Conservation (phyloP, 1,140 invertebrate genomes). For the Idris sp. region DNA sequence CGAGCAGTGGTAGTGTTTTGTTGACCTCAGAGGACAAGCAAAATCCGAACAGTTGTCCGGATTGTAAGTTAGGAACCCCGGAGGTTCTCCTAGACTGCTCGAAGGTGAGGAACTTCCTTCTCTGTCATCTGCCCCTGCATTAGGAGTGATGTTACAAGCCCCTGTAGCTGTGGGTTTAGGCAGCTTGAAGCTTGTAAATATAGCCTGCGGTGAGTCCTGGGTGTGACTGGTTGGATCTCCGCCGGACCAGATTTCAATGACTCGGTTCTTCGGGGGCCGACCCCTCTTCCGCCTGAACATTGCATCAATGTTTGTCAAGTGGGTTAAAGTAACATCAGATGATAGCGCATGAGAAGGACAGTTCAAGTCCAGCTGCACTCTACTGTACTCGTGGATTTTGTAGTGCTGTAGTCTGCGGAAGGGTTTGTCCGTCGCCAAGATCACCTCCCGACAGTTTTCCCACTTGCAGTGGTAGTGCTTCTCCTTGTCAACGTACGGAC, state of each 20-base stretch:
- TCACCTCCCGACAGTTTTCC: conserved; percentile 91
- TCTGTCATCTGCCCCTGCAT: conserved; percentile 70
- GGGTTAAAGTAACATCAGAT: conserved; percentile 81
- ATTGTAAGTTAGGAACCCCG: conserved; percentile 81
- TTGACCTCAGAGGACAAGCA: conserved; percentile 80
- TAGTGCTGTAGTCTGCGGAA: conserved; percentile 93
- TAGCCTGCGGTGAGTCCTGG: conserved; percentile 89
- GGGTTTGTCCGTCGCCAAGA: conserved; percentile 89
- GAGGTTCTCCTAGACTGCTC: conserved; percentile 71
- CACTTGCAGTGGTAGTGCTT: conserved; percentile 93
- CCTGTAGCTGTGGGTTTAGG: conserved; percentile 82
- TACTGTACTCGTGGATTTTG: conserved; percentile 87
- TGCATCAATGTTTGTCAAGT: conserved; percentile 88
- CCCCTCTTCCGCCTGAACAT: conserved; percentile 94
- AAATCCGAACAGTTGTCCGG: conserved; percentile 82
- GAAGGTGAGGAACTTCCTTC: conserved; percentile 74
- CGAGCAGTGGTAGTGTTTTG: conserved; percentile 85
- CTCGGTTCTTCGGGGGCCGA: conserved; percentile 92
- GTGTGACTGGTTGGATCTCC: conserved; percentile 79
- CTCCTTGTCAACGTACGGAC: conserved; percentile 87
- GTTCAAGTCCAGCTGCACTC: conserved; percentile 73
- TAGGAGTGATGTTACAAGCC: conserved; percentile 30
- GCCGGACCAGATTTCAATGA: conserved; percentile 93
- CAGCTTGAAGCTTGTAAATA: conserved; percentile 95
- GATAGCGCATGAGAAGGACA: conserved; percentile 78